phyloP scores from a whole-genome alignment of 2,797 vertebrate genomes.

The Eulemur mongoz region DNA sequence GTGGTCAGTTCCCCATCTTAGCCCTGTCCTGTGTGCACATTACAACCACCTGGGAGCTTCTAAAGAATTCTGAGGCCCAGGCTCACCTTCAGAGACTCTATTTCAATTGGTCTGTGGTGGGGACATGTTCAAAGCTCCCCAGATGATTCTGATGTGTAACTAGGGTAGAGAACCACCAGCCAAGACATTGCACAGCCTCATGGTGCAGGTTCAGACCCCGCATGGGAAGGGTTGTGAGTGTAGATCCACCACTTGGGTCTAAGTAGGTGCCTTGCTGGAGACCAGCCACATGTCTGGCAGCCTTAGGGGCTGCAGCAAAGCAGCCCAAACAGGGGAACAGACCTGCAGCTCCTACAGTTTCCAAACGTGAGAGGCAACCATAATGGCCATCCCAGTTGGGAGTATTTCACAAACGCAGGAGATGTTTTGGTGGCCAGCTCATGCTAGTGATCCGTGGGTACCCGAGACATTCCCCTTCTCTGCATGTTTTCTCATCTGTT shows the following conservation, averaged over 20 bases:
- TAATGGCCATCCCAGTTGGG: neutral
- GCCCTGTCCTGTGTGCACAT: no score
- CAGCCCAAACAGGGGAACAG: neutral
- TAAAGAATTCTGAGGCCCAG: neutral
- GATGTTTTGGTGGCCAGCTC: neutral
- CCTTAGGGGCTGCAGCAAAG: neutral
- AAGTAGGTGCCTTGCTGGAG: neutral
- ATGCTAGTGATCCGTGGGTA: neutral
- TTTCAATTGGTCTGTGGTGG: neutral
- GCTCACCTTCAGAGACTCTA: neutral
- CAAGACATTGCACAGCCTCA: neutral
- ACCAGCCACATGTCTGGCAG: neutral
- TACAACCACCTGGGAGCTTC: neutral
- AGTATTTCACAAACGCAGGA: neutral
- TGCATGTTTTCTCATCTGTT: neutral
- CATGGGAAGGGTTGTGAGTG: neutral
- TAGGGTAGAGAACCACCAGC: neutral
- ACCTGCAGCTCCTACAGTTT: neutral
- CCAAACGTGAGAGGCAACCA: neutral
- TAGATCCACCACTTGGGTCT: neutral
- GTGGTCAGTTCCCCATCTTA: neutral
- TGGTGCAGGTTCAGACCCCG: no score
- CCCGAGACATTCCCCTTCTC: neutral
- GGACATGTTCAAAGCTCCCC: neutral
- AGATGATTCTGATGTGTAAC: neutral